Evolutionary conservation across 2,888 invertebrate genomes (phyloP), one percentile per base, ranked within the genome.

Genomic region (Electrophaes corylata): DNA sequence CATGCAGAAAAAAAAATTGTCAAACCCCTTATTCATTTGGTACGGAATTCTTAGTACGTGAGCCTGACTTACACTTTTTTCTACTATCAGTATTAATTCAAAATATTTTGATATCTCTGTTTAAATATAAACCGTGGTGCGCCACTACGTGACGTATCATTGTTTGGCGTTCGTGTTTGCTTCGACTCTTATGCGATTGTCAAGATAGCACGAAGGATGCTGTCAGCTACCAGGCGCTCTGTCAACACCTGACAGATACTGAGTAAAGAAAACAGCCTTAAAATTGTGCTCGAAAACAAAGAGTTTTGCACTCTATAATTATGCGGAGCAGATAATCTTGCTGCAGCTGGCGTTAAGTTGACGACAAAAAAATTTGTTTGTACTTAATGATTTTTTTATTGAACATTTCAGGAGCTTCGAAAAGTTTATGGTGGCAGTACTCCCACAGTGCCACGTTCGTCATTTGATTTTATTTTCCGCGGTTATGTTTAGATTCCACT

Each of bases 121-220:
- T 43, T 51, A 69, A 78, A 81, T 79, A 79, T 81, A 82, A 75
- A 71, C 71, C 70, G 58, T 56, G 64, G 55, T 69, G 70, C 70
- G 66, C 57, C 69, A 52, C 63, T 60, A 64, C 47, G 62, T 76
- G 72, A 74, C 73, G 74, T 80, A 80, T 78, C 72, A 67, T 59
- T 76, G 75, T 78, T 76, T 76, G 70, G 43, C 20, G 51, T 60
- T 66, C 55, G 54, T 77, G 73, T 76, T 72, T 76, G 69, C 60
- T 56, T 35, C 44, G 61, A 57, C 65, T 69, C 63, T 73, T 66
- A n/a, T n/a, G 69, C 70, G 55, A 40, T 44, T 50, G 57, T 53
- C 50, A 62, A 73, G 76, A 76, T 78, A 72, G 64, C 59, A 60
- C 52, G 72, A 76, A 78, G 76, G 79, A 76, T 77, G 71, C 74